Conservation (phyloP, 2,113 vertebrate species). For the Protobothrops flavoviridis region DNA sequence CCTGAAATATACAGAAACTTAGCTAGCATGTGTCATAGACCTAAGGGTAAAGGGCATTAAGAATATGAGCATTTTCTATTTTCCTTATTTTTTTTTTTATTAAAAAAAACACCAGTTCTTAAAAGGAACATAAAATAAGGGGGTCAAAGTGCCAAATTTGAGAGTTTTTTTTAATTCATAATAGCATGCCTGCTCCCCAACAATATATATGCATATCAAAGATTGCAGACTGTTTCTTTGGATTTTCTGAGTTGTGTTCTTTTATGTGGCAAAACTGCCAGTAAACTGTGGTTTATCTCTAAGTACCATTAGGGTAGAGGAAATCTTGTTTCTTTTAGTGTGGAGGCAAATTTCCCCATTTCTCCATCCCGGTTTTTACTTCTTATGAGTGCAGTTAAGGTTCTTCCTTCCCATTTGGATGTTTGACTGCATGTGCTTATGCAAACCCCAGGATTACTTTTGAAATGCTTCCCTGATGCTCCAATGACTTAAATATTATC, state of each 20-base stretch:
- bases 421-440: neutral
- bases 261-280: constrained; percentile 18
- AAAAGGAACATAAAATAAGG: neutral
- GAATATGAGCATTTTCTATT: neutral
- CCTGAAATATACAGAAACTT: neutral
- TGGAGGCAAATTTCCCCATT: neutral
- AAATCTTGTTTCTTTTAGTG: neutral
- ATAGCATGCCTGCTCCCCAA: neutral
- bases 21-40: neutral
- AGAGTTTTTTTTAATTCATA: constrained; percentile 5
- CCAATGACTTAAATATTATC: constrained; percentile 54
- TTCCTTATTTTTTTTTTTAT: neutral
- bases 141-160: neutral
- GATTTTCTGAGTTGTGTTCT: neutral
- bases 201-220: constrained; percentile 4
- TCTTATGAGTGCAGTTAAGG: neutral
- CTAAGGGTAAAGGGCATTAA: neutral
- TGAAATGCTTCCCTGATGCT: constrained; percentile 39
- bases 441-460: constrained; percentile 6
- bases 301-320: neutral
- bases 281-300: neutral
- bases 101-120: neutral
- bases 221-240: neutral
- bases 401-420: constrained; percentile 22
- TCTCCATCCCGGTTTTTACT: neutral